Evolutionary conservation across 2,888 invertebrate species (phyloP), one percentile per base, ranked within the genome.

Genomic region (Diaprepes abbreviatus): DNA sequence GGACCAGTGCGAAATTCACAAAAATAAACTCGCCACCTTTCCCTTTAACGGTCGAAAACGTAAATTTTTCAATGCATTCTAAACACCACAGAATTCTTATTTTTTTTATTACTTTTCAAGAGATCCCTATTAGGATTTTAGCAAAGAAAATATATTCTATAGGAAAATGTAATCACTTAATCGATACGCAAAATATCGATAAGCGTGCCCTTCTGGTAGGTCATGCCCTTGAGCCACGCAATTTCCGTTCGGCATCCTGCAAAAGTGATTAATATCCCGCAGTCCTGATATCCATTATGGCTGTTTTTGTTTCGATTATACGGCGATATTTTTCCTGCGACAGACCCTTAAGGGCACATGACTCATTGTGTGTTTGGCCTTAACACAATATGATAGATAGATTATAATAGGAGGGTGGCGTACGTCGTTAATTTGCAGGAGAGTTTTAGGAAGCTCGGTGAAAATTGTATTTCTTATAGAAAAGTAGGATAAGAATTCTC

Each of bases 221-320:
- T 28, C 6, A 7, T 28, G 3, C 48, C 48, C 48, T 48, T 48
- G 48, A 48, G 48, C 48, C 45, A 24, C 36, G 54, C 65, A 65
- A 65, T 65, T 65, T 65, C 65, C 65, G 65, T 48, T 45, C 36
- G 17, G 45, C 36, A 45, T 65, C 57, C 65, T 65, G 65, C 55
- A 35, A 45, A 35, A 43, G 38, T 45, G 65, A 65, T 65, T 65
- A 65, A 65, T 65, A 24, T 57, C 65, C 65, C 54, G 45, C 63
- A 54, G 63, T 54, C 52, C 57, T 33, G 43, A 57, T 57, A 52
- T 65, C 65, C 65, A 65, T 65, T 65, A 65, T 57, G 65, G 17
- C 54, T 43, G 57, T 57, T 65, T 65, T 65, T 45, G 65, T 65
- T 65, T 65, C 65, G 52, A 50, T 63, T 63, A 63, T 63, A 35